Percentiles rank a stretch among this genome's conserved stretches.
These are phyloP conservation scores for Salpingus planirostris DNA, from an alignment of 2,888 invertebrate genomes.

Conservation along the genomic window DNA sequence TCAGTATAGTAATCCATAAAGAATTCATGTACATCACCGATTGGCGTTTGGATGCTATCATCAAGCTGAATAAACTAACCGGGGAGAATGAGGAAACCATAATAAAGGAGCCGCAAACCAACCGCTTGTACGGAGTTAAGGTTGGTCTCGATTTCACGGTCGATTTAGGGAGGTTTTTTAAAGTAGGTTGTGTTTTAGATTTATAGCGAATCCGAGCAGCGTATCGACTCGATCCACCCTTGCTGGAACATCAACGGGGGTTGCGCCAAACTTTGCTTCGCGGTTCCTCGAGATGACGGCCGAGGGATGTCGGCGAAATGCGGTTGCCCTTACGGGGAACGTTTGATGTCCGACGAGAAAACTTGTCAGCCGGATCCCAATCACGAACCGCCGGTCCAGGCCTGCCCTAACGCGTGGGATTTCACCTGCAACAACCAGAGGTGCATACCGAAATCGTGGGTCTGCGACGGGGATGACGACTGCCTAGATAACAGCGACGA, in stretches of 20 bases:
- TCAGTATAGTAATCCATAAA: constrained; percentile 82
- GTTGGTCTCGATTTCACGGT: constrained; percentile 34
- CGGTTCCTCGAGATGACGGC: constrained; percentile 59
- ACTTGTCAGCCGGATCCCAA: constrained; percentile 73
- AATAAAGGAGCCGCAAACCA: constrained; percentile 81
- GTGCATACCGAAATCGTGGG: constrained; percentile 90
- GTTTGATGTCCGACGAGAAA: constrained; percentile 59
- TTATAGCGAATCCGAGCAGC: constrained; percentile 68
- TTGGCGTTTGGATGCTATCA: constrained; percentile 92
- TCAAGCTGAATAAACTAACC: constrained; percentile 78
- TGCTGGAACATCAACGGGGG: constrained; percentile 78
- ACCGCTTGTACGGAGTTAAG: constrained; percentile 85
- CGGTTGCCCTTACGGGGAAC: constrained; percentile 90
- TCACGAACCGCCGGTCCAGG: constrained; percentile 77
- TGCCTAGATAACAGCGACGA: constrained; percentile 94
- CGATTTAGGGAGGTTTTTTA: not conserved
- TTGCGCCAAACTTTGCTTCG: constrained; percentile 94
- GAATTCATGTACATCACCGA: constrained; percentile 96
- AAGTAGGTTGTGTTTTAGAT: too few relatives aligned
- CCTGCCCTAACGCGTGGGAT: constrained; percentile 87
- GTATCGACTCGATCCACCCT: constrained; percentile 63
- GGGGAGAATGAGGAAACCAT: constrained; percentile 82
- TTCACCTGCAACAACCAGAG: constrained; percentile 89
- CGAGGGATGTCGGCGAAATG: constrained; percentile 58
- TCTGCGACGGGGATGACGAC: constrained; percentile 94